Evolutionary conservation across 1,140 invertebrate species (phyloP).

Genomic region (Apolygus lucorum): DNA sequence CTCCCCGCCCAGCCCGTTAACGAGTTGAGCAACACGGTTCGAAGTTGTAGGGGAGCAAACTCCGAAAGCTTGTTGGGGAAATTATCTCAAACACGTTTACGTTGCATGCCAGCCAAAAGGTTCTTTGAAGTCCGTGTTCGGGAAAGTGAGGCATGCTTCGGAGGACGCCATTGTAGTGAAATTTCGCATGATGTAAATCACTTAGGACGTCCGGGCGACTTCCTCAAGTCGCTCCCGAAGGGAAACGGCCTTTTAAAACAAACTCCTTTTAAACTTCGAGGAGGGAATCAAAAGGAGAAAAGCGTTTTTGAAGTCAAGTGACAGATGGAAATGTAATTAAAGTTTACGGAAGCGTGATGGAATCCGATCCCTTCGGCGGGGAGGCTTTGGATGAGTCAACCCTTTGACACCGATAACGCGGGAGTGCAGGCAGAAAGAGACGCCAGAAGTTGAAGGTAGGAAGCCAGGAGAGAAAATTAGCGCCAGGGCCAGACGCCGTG

Average conservation of each 20-base stretch:
- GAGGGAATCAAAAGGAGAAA: background rate
- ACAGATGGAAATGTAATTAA: slow-evolving; percentile 17
- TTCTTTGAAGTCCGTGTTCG: background rate
- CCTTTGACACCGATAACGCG: slow-evolving; percentile 7
- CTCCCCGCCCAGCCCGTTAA: background rate
- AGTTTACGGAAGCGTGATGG: slow-evolving; percentile 14
- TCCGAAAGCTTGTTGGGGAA: background rate
- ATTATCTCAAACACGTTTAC: background rate
- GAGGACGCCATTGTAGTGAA: background rate
- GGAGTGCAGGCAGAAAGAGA: background rate
- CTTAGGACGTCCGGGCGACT: background rate
- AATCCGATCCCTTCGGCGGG: background rate
- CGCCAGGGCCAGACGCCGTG: background rate
- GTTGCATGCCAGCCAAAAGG: background rate
- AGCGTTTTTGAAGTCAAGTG: background rate
- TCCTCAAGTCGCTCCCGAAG: background rate
- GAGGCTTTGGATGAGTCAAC: background rate
- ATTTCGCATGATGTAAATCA: background rate
- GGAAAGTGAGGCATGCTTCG: background rate
- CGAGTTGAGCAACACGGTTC: background rate
- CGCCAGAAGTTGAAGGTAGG: background rate
- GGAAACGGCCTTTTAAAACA: background rate
- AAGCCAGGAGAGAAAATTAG: background rate
- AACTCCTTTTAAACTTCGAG: background rate
- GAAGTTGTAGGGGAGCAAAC: background rate